phyloP scores from a whole-genome alignment of 2,797 vertebrate genomes.

The Nothura maculosa region DNA sequence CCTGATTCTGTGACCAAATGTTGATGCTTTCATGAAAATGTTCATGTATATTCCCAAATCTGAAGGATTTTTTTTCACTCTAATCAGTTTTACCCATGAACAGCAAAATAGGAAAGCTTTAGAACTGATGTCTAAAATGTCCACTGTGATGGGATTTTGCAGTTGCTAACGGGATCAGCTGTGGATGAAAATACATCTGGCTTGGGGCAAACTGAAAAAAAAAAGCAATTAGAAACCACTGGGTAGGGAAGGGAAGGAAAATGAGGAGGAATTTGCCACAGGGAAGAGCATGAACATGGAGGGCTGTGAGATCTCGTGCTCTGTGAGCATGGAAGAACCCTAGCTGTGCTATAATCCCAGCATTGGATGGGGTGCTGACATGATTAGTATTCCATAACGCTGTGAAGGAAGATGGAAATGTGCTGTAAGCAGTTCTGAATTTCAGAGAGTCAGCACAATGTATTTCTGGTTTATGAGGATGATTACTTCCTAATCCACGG shows the following conservation, averaged over 20 bases:
- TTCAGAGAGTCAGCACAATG: background rate
- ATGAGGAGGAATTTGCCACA: background rate
- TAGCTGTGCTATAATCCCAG: background rate
- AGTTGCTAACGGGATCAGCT: background rate
- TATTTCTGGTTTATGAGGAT: background rate
- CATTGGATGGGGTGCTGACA: background rate
- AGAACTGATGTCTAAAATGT: background rate
- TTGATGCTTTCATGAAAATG: background rate
- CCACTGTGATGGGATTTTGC: background rate
- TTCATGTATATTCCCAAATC: background rate
- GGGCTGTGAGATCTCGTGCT: background rate
- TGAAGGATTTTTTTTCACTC: background rate
- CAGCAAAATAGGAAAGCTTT: background rate
- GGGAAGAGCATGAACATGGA: rapidly evolving
- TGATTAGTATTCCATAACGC: background rate
- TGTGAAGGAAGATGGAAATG: background rate
- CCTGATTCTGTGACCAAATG: background rate
- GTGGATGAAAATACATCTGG: background rate
- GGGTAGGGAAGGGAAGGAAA: background rate
- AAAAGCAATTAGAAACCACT: background rate
- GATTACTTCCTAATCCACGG: background rate
- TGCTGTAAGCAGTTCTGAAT: background rate
- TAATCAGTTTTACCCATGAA: background rate
- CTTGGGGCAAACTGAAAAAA: rapidly evolving
- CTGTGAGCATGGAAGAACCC: background rate